Conservation (phyloP, 2,113 vertebrate genomes). For the Crypturellus undulatus region DNA sequence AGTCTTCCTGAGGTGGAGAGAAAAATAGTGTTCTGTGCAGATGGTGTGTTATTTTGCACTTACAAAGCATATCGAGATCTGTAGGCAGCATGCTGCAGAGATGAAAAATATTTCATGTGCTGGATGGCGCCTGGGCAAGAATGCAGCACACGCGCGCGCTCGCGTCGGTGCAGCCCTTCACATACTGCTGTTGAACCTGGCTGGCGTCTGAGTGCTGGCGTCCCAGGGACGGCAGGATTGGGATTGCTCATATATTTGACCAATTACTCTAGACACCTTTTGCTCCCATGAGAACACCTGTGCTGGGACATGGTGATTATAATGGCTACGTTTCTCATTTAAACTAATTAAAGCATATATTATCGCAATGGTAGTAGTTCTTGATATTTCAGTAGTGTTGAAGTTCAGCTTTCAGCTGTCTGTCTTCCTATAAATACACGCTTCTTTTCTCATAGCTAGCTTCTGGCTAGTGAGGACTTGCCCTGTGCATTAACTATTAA, state of each 20-base stretch:
- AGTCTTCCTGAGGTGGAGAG: neutral
- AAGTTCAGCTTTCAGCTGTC: neutral
- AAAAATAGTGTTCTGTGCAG: neutral
- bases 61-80: neutral
- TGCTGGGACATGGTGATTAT: neutral
- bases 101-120: neutral
- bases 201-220: rapidly evolving
- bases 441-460: neutral
- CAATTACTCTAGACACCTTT: neutral
- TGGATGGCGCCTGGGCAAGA: neutral
- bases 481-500: slow-evolving; percentile 36
- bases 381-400: neutral
- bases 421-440: neutral
- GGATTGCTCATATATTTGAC: neutral
- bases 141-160: neutral
- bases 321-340: neutral
- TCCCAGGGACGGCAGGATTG: neutral
- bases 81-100: neutral
- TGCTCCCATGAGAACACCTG: neutral
- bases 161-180: neutral
- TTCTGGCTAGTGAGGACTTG: neutral
- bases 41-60: neutral
- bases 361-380: neutral
- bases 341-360: neutral
- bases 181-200: rapidly evolving